Evolutionary conservation across 2,888 invertebrate species (phyloP), one percentile per base, ranked within the genome.

Genomic region (Sepiola atlantica): DNA sequence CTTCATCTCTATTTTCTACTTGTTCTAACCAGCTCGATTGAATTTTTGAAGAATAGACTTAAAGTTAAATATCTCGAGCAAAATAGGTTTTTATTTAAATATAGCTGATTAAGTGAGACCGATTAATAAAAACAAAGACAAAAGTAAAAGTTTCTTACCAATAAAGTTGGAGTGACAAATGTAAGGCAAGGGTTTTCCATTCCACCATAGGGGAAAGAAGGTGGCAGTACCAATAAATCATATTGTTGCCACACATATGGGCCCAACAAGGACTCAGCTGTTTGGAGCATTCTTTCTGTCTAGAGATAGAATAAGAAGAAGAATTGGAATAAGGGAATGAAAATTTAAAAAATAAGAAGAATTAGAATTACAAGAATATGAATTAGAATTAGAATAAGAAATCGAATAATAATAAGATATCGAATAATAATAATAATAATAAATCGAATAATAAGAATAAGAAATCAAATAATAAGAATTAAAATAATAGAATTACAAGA

Each of bases 121-220:
- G 61, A 61, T 28, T 28, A 61, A 61, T 28, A 28, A 61, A 61
- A 28, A 45, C 0, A 28, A 61, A 61, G 24, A 28, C 2, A 61
- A 61, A 61, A 45, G 45, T 28, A 61, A 61, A 21, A 61, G 24
- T 61, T 61, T 95, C 98, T 98, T 97, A 98, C 98, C 97, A 99
- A 97, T 94, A 99, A 97, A 0, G 99, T 99, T 10, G 99, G 99
- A 0, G 99, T 99, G 8, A 99, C 98, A 97, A 99, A 99, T 0
- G 99, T 99, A 94, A 99, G 97, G 97, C 99, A 99, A 0, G 99
- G 99, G 98, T 99, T 99, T 97, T 99, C 99, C 99, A 99, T 99
- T 35, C 99, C 99, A 0, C 99, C 99, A 97, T 98, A 99, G 0
- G 99, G 99, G 98, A 99, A 99, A 95, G 98, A 98, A 0, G 99